phyloP scores from a whole-genome alignment of 2,113 vertebrate genomes.

The Thermophis baileyi region DNA sequence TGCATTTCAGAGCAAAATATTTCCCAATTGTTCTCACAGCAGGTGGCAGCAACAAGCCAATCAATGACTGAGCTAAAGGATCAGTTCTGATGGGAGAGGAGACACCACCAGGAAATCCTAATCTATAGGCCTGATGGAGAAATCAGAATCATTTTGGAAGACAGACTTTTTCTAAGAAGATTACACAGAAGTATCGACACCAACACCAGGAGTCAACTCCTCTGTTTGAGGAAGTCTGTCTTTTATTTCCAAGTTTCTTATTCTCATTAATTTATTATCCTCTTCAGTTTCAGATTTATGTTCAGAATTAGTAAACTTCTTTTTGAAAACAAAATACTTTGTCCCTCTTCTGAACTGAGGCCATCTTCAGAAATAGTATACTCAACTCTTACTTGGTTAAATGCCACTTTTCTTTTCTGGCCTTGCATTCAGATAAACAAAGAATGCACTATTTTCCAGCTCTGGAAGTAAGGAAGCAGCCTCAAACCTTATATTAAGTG shows the following conservation, averaged over 20 bases:
- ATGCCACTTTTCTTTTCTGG: conserved; percentile 46
- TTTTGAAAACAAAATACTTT: conserved; percentile 1
- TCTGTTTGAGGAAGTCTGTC: background rate
- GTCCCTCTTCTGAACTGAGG: conserved; percentile 2
- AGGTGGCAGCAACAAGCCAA: background rate
- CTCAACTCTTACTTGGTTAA: conserved; percentile 51
- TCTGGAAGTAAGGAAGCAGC: background rate
- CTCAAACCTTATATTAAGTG: background rate
- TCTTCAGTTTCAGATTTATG: conserved; percentile 38
- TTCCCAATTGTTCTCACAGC: background rate
- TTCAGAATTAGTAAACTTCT: conserved; percentile 34
- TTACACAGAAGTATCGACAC: background rate
- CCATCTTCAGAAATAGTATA: conserved; percentile 41
- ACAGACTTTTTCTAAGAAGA: background rate
- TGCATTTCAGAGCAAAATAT: background rate
- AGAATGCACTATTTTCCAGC: background rate
- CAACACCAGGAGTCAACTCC: background rate
- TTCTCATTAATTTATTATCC: conserved; percentile 35
- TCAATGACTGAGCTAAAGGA: background rate
- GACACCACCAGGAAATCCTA: background rate
- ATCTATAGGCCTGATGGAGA: background rate
- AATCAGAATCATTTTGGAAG: background rate
- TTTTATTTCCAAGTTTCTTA: conserved; percentile 19
- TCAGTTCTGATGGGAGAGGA: background rate
- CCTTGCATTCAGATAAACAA: conserved; percentile 56